These are phyloP conservation scores for Brienomyrus longianalis DNA, from an alignment of 2,113 vertebrate genomes.

Conservation along the genomic window DNA sequence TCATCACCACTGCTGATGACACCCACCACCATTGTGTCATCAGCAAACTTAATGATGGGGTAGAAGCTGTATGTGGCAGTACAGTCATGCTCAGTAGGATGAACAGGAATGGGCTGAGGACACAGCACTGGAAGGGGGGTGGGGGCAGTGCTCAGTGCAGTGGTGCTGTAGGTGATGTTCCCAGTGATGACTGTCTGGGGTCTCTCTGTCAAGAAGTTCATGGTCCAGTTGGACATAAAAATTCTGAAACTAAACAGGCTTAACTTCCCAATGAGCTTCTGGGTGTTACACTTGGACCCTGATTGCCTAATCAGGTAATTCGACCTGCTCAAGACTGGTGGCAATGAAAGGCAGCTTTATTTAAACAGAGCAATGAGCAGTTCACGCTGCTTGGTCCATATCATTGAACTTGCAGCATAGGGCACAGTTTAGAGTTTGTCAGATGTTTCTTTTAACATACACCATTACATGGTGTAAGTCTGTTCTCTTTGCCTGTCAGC, in stretches of 20 bases:
- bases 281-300: background rate
- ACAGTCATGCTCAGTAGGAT: background rate
- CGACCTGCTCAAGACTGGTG: background rate
- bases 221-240: background rate
- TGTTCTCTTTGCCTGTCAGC: background rate
- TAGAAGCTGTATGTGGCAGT: background rate
- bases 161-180: background rate
- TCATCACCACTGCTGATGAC: too few relatives aligned
- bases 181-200: background rate
- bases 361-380: background rate
- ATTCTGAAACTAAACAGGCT: background rate
- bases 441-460: background rate
- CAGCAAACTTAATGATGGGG: too few relatives aligned
- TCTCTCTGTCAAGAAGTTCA: background rate
- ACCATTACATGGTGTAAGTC: background rate
- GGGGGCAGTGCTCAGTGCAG: background rate
- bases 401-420: background rate
- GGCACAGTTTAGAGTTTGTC: background rate
- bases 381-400: background rate
- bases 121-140: background rate
- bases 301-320: background rate
- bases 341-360: background rate
- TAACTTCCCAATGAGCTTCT: background rate
- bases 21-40: too few relatives aligned
- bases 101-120: background rate